These are phyloP conservation scores for Cherax quadricarinatus DNA, from an alignment of 1,140 invertebrate species.

Conservation along the genomic window DNA sequence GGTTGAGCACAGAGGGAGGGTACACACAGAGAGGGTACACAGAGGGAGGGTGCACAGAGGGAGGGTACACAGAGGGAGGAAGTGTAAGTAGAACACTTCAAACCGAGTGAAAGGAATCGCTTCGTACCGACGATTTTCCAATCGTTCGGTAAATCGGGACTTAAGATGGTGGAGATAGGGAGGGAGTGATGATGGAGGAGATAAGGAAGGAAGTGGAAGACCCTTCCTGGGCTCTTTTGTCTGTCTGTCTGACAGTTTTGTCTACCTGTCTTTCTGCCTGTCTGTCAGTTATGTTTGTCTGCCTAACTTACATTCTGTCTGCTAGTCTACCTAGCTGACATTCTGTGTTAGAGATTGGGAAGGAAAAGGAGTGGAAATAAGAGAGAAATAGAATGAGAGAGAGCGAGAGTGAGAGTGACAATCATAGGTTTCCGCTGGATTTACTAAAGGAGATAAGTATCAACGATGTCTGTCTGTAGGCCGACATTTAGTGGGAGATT, in stretches of 20 bases:
- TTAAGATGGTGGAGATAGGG: not conserved
- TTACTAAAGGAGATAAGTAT: not conserved
- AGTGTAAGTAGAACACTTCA: not conserved
- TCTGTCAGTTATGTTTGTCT: too few relatives aligned
- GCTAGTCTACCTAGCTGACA: too few relatives aligned
- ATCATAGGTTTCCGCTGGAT: not conserved
- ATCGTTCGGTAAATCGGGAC: not conserved
- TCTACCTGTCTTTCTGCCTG: too few relatives aligned
- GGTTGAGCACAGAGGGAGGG: too few relatives aligned
- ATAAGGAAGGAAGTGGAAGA: too few relatives aligned
- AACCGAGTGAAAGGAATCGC: not conserved
- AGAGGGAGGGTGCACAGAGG: too few relatives aligned
- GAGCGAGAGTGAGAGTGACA: not conserved
- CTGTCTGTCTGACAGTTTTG: too few relatives aligned
- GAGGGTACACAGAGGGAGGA: too few relatives aligned
- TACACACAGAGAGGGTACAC: too few relatives aligned
- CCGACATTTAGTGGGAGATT: not conserved
- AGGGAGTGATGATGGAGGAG: not conserved
- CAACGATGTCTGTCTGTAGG: not conserved
- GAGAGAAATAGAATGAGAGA: not conserved
- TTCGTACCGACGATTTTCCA: not conserved
- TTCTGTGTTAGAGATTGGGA: too few relatives aligned
- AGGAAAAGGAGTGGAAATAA: not conserved
- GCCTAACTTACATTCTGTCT: too few relatives aligned
- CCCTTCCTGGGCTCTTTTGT: too few relatives aligned